Conservation (phyloP, 1,140 invertebrate genomes). For the Leptestheria dahalacensis region DNA sequence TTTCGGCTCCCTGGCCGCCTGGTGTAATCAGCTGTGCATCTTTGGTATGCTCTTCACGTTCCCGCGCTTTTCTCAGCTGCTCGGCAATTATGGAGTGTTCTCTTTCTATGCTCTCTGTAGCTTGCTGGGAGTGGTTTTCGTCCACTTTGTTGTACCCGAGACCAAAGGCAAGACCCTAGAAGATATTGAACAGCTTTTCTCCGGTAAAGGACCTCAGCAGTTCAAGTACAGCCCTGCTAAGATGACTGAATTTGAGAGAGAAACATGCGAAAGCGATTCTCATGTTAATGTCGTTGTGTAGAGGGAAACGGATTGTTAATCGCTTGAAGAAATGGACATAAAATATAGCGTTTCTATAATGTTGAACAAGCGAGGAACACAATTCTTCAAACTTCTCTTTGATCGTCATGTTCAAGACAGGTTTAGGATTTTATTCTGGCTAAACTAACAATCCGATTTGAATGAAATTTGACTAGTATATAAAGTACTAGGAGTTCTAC, state of each 20-base stretch:
- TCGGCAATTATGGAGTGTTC: slow-evolving; percentile 48
- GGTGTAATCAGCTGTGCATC: slow-evolving; percentile 30
- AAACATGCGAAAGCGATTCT: slow-evolving; percentile 31
- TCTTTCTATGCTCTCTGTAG: slow-evolving; percentile 51
- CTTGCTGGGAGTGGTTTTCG: slow-evolving; percentile 47
- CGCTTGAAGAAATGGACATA: no score
- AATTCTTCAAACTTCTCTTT: no score
- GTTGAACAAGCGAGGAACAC: no score
- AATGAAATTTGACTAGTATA: no score
- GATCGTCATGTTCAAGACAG: no score
- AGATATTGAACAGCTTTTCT: slow-evolving; percentile 49
- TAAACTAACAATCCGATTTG: no score
- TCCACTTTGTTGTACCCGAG: slow-evolving; percentile 54
- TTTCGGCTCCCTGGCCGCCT: slow-evolving; percentile 29
- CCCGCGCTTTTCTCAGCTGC: slow-evolving; percentile 34
- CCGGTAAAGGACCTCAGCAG: no score
- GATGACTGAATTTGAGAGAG: slow-evolving; percentile 21
- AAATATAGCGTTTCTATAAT: no score
- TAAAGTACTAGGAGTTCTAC: no score
- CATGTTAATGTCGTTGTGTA: slow-evolving; percentile 36
- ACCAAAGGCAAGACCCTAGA: slow-evolving; percentile 58
- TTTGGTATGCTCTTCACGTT: slow-evolving; percentile 42
- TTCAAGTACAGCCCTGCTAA: no score
- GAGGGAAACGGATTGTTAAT: slow-evolving; percentile 35
- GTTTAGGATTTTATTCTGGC: no score